Base-by-base conservation (phyloP, 2,797 vertebrate genomes). In the Anniella stebbinsi region DNA sequence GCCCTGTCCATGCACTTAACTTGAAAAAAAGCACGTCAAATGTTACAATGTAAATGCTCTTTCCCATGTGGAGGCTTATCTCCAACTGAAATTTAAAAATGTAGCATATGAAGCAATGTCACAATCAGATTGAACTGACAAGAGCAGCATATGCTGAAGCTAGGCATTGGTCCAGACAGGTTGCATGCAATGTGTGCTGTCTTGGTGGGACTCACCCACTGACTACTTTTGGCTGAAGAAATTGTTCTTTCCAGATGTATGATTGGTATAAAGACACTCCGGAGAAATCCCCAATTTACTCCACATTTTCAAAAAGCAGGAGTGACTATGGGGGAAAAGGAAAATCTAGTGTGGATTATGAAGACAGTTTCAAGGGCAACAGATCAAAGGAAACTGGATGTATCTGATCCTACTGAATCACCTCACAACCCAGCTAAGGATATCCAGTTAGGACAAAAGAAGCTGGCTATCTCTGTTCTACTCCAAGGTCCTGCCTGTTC, bases 71-170 rank as follows among this genome's bases (percentile, higher is more conserved):
- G 23, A 87, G 54, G 41, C 25, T 21, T 36, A 73, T 15, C 12
- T 36, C 45, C 66, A 48, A 11, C 21, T 84, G 2, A 1, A 25
- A 3, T n/a, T n/a, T 3, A 10, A 17, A 28, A 38, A 81, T 81
- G 57, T 36, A 38, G 36, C 84, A 72, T 73, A 73, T 73, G 30
- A 72, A 86, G 36, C 54, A 86, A 75, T 72, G 85, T 76, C 70
- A 38, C 25, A 45, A 73, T 57, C 85, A 76, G 54, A 86, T 76
- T 76, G 76, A 86, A 76, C 17, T 87, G 72, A 77, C 73, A 63
- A 63, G n/a, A 87, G 15, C 28, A 33, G 41, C 73, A 87, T 87
- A 87, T 87, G 54, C 85, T 45, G 76, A 41, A 63, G 25, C 85
- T 76, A 72, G 85, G 72, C 72, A 76, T 63, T 63, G 48, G 54